Evolutionary conservation across 1,140 invertebrate species (phyloP).

Genomic region (Conus ventricosus): DNA sequence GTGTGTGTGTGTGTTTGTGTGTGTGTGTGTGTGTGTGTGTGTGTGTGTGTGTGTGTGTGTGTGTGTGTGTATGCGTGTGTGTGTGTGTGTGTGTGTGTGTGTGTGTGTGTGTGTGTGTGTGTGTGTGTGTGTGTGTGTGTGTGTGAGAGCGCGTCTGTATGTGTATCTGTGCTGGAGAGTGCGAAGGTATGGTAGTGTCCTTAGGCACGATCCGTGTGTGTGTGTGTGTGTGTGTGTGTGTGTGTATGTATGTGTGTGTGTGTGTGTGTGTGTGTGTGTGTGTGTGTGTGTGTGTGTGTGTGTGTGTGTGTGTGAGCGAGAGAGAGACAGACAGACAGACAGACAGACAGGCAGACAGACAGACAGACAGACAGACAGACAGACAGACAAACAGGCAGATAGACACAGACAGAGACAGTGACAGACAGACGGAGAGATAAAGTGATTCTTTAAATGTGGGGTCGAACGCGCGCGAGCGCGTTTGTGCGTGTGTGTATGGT

Average conservation of each 20-base stretch:
- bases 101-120: background rate
- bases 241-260: too few species aligned
- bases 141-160: background rate
- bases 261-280: constrained; percentile 8
- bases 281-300: background rate
- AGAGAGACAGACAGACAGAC: background rate
- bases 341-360: background rate
- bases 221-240: constrained; percentile 1
- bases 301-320: background rate
- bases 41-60: background rate
- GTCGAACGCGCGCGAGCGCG: too few species aligned
- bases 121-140: constrained; percentile 10
- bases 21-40: constrained; percentile 10
- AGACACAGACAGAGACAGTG: background rate
- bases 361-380: background rate
- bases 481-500: too few species aligned
- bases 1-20: background rate
- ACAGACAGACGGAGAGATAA: too few species aligned
- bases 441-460: too few species aligned
- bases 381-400: background rate
- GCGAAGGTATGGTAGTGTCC: too few species aligned
- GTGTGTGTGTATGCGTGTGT: background rate
- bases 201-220: too few species aligned
- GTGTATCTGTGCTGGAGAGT: background rate
- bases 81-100: background rate